Base-by-base conservation (phyloP, 2,888 invertebrate species). In the Bedellia somnulentella region DNA sequence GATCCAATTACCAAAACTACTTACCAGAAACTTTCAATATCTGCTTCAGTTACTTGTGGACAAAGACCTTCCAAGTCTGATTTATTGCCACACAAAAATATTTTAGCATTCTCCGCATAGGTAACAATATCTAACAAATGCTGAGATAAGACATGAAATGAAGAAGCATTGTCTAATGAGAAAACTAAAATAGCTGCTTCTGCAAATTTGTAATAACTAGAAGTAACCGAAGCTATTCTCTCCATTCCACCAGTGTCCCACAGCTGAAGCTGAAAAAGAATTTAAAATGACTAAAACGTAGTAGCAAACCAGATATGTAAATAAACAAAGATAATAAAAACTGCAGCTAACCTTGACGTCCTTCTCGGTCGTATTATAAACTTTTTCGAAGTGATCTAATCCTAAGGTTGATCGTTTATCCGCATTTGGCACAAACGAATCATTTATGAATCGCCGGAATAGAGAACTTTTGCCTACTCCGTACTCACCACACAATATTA, bases 231-330 rank as follows among this genome's bases (percentile, higher is more conserved):
- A 26, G 94, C 94, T 38, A 95, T 93, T 45, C 95, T 80, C 64
- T 96, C 96, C 92, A 96, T 93, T 28, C 95, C 95, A 41, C 94
- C 95, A 21, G 96, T 96, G 56, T 96, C 96, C 94, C 95, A 96
- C 42, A 96, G 67, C 67, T 94, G 93, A 37, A 96, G 71, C 93
- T 95, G 59, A 29, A 68, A 53, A 38, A 37, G 35, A 38, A 40
- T 41, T 34, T 33, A 22, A 11, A 28, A 14, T 11, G 6, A 15
- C 2, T n/a, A 10, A 4, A 14, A 11, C 24, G 13, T 8, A n/a
- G 22, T 6, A 10, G 11, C 14, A 12, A 32, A 21, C 12, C 15
- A 26, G 9, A 14, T 26, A 12, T n/a, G 15, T n/a, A 35, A 43
- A 17, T 10, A 41, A 27, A 30, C 32, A 27, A 37, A 27, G 5